phyloP scores from a whole-genome alignment of 1,140 invertebrate species.

The Venturia canescens region DNA sequence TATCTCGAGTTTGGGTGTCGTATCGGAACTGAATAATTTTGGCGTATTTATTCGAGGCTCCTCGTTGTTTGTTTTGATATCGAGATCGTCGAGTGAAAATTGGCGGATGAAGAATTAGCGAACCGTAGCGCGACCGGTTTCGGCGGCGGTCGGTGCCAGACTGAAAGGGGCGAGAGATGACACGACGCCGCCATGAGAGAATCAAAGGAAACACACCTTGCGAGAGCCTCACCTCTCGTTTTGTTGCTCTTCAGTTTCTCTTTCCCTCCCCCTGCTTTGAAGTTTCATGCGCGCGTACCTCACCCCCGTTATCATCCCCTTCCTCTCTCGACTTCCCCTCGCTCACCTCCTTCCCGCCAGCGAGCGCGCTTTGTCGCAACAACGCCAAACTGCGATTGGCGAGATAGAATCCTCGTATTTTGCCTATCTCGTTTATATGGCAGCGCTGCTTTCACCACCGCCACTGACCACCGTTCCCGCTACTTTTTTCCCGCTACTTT shows the following conservation, averaged over 20 bases:
- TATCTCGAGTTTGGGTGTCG: neutral
- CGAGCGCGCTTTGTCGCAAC: conserved; percentile 39
- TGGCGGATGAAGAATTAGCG: neutral
- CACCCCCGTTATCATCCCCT: neutral
- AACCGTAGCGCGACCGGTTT: neutral
- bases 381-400: conserved; percentile 43
- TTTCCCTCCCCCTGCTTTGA: neutral
- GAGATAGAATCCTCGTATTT: neutral
- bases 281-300: conserved; percentile 18
- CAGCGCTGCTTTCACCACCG: neutral
- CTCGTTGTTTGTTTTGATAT: neutral
- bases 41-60: neutral
- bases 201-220: conserved; percentile 4
- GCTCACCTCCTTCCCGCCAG: neutral
- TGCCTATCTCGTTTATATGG: neutral
- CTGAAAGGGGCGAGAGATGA: conserved; percentile 53
- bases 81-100: neutral
- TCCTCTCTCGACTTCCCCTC: neutral
- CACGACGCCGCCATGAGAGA: conserved; percentile 35
- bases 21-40: neutral
- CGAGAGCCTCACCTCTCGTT: conserved; percentile 22
- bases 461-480: neutral
- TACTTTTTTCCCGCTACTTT: conserved; percentile 1
- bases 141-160: conserved; percentile 55
- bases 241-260: conserved; percentile 42